These are phyloP conservation scores for Pipistrellus pipistrellus DNA, from an alignment of 2,797 vertebrate species.

Conservation along the genomic window DNA sequence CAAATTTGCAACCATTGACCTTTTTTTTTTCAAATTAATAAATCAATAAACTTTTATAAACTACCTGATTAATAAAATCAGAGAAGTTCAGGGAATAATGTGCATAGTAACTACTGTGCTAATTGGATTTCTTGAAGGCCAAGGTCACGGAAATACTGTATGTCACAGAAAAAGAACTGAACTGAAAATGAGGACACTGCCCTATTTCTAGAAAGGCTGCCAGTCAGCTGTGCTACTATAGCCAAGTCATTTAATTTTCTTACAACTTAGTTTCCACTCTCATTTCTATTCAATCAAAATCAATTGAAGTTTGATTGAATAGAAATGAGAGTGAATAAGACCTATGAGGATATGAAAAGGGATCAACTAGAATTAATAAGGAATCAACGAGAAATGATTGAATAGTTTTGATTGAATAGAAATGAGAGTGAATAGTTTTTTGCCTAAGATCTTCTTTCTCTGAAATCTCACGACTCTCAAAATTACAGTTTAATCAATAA, in stretches of 20 bases:
- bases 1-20: slow-evolving; percentile 35
- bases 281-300: too few relatives aligned
- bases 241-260: slow-evolving; percentile 11
- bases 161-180: neutral
- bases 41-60: slow-evolving; percentile 44
- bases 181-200: neutral
- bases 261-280: slow-evolving; percentile 39
- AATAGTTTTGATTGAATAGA: too few relatives aligned
- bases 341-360: too few relatives aligned
- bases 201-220: neutral
- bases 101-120: slow-evolving; percentile 23
- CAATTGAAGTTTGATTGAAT: too few relatives aligned
- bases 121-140: slow-evolving; percentile 20
- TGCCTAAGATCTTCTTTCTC: neutral
- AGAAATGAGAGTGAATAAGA: too few relatives aligned
- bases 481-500: slow-evolving; percentile 13
- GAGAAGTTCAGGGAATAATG: slow-evolving; percentile 34
- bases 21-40: neutral
- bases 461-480: neutral
- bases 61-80: neutral
- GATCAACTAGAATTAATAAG: too few relatives aligned
- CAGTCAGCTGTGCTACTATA: neutral
- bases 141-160: neutral
- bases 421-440: neutral
- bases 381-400: too few relatives aligned